Conservation (phyloP, 2,888 invertebrate species). For the Chymomyza procnemis region DNA sequence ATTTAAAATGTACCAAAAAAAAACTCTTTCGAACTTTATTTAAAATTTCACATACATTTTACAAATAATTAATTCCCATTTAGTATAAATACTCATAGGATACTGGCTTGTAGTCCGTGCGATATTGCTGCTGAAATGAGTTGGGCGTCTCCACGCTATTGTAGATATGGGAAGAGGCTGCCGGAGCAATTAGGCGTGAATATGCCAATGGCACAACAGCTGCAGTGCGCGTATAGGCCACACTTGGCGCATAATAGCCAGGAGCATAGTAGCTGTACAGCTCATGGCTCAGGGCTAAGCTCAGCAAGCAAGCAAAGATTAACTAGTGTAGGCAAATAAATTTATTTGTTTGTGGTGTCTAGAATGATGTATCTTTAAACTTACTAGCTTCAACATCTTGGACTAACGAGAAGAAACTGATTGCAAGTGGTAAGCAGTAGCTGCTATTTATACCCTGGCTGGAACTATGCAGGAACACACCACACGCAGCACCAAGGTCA, state of each 20-base stretch:
- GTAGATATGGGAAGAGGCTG: slow-evolving; percentile 63
- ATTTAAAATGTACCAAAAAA: background rate
- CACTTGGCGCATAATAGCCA: slow-evolving; percentile 42
- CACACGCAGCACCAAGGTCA: slow-evolving; percentile 43
- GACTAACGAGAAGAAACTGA: slow-evolving; percentile 38
- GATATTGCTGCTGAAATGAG: slow-evolving; percentile 75
- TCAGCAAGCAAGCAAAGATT: slow-evolving; percentile 61
- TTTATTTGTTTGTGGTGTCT: background rate
- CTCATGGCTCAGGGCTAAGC: slow-evolving; percentile 57
- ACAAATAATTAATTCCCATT: slow-evolving; percentile 1
- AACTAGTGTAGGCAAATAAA: slow-evolving; percentile 28
- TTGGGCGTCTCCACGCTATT: slow-evolving; percentile 73
- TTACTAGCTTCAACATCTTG: slow-evolving; percentile 53
- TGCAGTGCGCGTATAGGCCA: slow-evolving; percentile 34
- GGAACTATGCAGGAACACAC: background rate
- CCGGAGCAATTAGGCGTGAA: slow-evolving; percentile 52
- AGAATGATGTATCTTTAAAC: slow-evolving; percentile 5
- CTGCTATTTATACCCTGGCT: slow-evolving; percentile 48
- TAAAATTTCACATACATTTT: background rate
- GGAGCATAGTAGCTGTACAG: slow-evolving; percentile 58
- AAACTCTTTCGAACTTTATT: background rate
- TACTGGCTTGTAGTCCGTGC: slow-evolving; percentile 71
- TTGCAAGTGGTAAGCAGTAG: slow-evolving; percentile 12
- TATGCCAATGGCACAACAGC: slow-evolving; percentile 61
- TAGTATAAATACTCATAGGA: slow-evolving; percentile 68